phyloP scores from a whole-genome alignment of 2,888 invertebrate species.

The Chymomyza caudatula region DNA sequence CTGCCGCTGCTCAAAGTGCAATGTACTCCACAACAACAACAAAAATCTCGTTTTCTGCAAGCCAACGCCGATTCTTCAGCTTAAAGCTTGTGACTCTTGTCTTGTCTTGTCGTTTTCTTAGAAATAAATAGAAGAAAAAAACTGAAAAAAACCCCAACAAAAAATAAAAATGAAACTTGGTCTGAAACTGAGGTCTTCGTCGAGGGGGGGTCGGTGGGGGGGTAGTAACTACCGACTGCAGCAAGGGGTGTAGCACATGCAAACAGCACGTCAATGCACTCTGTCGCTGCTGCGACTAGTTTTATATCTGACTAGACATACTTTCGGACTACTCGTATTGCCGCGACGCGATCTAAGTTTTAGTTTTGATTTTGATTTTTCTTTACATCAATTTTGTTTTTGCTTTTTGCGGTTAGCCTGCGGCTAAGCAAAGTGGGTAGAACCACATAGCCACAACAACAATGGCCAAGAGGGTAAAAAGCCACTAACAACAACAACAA shows the following conservation, averaged over 20 bases:
- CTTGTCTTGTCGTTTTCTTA: neutral
- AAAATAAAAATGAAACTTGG: conserved; percentile 52
- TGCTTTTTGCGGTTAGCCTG: conserved; percentile 10
- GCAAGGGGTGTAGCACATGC: conserved; percentile 46
- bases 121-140: conserved; percentile 8
- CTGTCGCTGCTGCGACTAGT: conserved; percentile 29
- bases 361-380: neutral
- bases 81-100: conserved; percentile 25
- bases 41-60: conserved; percentile 66
- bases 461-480: conserved; percentile 52
- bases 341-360: neutral
- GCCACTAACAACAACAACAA: conserved; percentile 19
- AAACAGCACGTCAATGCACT: conserved; percentile 67
- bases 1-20: conserved; percentile 51
- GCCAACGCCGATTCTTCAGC: conserved; percentile 61
- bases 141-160: neutral
- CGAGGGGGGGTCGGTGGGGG: neutral
- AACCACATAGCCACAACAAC: conserved; percentile 29
- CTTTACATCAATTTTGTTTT: conserved; percentile 1
- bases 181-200: conserved; percentile 42
- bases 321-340: conserved; percentile 42
- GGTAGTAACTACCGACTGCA: neutral
- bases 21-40: conserved; percentile 45
- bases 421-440: conserved; percentile 29
- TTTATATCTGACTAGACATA: conserved; percentile 29